phyloP scores from a whole-genome alignment of 2,888 invertebrate genomes.

The Colostygia pectinataria region DNA sequence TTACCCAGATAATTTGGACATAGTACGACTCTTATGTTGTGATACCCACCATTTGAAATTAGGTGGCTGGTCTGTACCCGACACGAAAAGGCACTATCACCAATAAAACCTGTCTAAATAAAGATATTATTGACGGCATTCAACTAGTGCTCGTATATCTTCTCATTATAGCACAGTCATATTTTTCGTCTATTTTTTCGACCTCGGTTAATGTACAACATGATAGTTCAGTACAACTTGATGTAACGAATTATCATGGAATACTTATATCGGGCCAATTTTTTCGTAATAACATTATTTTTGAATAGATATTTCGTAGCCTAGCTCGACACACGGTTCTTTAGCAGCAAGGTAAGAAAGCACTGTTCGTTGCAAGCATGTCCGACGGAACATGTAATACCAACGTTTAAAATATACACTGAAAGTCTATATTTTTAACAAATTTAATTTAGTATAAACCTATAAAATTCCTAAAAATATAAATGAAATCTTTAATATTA shows the following conservation, averaged over 20 bases:
- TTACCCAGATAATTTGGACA: too few species aligned
- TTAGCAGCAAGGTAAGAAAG: constrained; percentile 12
- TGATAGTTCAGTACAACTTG: too few species aligned
- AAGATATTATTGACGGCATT: constrained; percentile 65
- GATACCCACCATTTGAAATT: too few species aligned
- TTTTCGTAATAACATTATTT: constrained; percentile 40
- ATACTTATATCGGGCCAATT: too few species aligned
- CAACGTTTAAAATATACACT: constrained; percentile 71
- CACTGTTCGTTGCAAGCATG: constrained; percentile 35
- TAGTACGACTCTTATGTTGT: too few species aligned
- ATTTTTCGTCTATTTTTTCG: too few species aligned
- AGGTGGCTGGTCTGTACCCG: too few species aligned
- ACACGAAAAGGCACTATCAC: too few species aligned
- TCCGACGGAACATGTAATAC: constrained; percentile 55
- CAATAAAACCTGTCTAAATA: constrained; percentile 53
- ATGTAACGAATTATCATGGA: too few species aligned
- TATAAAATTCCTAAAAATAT: constrained; percentile 79
- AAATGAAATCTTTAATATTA: constrained; percentile 78
- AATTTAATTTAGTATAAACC: constrained; percentile 68
- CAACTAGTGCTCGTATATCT: constrained; percentile 70
- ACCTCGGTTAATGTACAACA: too few species aligned
- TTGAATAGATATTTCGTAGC: constrained; percentile 54
- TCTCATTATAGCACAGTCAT: constrained; percentile 69
- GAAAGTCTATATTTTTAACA: constrained; percentile 79
- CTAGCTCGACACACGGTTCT: constrained; percentile 54